Evolutionary conservation across 2,797 vertebrate species (phyloP).

Genomic region (Tapirus indicus): DNA sequence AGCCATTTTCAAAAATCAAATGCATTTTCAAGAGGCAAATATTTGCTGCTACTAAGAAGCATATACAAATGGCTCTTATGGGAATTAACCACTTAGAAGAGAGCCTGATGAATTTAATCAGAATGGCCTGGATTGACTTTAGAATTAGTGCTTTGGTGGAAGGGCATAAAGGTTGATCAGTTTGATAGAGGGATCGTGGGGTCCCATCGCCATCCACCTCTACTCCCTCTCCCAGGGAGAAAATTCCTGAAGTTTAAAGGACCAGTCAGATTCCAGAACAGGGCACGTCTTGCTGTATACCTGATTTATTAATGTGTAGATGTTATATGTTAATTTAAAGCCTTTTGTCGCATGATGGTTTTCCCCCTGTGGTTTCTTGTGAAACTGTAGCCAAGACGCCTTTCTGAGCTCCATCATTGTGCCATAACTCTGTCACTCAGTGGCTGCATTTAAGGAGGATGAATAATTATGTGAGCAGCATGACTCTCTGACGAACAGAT

Average conservation of each 20-base stretch:
- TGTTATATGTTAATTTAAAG: slow-evolving; percentile 39
- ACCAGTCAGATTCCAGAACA: neutral
- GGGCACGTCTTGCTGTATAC: neutral
- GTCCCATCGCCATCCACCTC: neutral
- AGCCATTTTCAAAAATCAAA: slow-evolving; percentile 57
- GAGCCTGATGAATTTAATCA: slow-evolving; percentile 42
- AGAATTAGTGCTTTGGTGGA: slow-evolving; percentile 35
- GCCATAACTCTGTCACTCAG: neutral
- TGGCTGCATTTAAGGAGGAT: neutral
- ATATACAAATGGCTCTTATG: neutral
- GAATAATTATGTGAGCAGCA: slow-evolving; percentile 71
- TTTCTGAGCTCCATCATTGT: neutral
- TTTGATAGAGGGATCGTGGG: neutral
- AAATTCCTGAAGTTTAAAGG: slow-evolving; percentile 9
- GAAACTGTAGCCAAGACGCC: slow-evolving; percentile 20
- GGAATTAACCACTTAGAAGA: slow-evolving; percentile 37
- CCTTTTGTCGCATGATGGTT: neutral
- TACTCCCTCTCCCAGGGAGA: neutral
- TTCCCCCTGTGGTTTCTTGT: slow-evolving; percentile 5
- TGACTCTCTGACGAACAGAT: slow-evolving; percentile 69
- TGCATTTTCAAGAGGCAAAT: slow-evolving; percentile 47
- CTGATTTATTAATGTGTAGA: slow-evolving; percentile 4
- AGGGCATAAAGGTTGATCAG: neutral
- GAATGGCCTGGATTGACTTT: slow-evolving; percentile 34
- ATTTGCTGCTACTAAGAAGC: slow-evolving; percentile 40